Base-by-base conservation (phyloP, 2,888 invertebrate species). In the Mesorhabditis sp. region DNA sequence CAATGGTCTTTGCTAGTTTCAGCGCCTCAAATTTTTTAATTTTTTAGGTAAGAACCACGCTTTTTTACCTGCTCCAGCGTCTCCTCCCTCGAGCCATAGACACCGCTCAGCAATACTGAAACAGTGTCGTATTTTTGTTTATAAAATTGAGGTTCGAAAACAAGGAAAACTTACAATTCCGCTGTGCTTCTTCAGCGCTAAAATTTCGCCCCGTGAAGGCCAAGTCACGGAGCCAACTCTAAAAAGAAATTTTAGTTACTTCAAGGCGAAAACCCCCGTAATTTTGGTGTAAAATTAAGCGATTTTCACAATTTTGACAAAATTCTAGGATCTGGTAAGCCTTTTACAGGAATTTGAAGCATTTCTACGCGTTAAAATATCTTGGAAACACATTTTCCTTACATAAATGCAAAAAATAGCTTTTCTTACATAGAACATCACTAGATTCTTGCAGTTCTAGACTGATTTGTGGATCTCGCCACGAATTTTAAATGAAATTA, bases 121-220 rank as follows among this genome's bases (percentile, higher is more conserved):
- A 61, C 2, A 62, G 67, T 13, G 43, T 7, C 43, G 6, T 28
- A 15, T 65, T n/a, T 15, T 10, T n/a, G 7, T 63, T 28, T 63
- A n/a, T 28, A 45, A 44, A 66, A 13, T 45, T 72, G 58, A 67
- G 67, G 65, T 68, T 13, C 13, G 15, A 66, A 67, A 45, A 73
- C 10, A 10, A 6, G 4, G 44, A 45, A 43, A 66, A 62, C 42
- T 58, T 42, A 77, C 78, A 75, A 61, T 67, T 92, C 90, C 88
- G 62, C 50, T 73, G 64, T 62, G 83, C 83, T 68, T 82, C 82
- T n/a, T 75, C 74, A 10, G 95, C 90, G 65, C 88, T 87, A 79
- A 97, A 90, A 85, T 91, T 92, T 61, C 96, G 89, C 0, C 91
- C 94, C 0, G 96, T 95, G 80, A 90, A 93, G 74, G 92, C 92